Conservation (phyloP, 2,888 invertebrate genomes). For the Polyommatus iphigenia region DNA sequence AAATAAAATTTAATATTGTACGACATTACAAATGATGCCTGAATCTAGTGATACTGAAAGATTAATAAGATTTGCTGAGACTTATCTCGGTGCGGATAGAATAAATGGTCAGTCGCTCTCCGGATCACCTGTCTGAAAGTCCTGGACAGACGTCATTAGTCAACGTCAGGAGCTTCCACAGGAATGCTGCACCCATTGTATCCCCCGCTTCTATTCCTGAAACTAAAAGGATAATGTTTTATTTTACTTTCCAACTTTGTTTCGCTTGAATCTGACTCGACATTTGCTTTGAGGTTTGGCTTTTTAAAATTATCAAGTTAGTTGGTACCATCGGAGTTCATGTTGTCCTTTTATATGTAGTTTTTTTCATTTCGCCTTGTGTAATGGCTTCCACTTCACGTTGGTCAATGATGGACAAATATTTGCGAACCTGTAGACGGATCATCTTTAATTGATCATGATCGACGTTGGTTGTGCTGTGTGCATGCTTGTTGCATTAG, state of each 20-base stretch:
- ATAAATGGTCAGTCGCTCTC: constrained; percentile 33
- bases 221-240: constrained; percentile 40
- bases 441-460: neutral
- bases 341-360: neutral
- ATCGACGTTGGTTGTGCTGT: no score
- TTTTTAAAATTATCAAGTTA: neutral
- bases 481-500: no score
- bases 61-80: constrained; percentile 31
- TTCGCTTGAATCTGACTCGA: neutral
- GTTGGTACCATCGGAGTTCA: neutral
- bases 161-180: constrained; percentile 36
- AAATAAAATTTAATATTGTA: constrained; percentile 18
- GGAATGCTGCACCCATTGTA: constrained; percentile 39
- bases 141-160: constrained; percentile 35
- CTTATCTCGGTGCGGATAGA: constrained; percentile 27
- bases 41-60: constrained; percentile 21
- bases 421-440: no score
- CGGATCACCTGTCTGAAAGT: constrained; percentile 36
- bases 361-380: neutral
- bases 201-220: constrained; percentile 39
- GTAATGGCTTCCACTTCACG: neutral
- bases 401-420: no score
- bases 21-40: constrained; percentile 6
- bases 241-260: constrained; percentile 35
- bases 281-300: neutral